Percentiles rank a stretch among this genome's conserved stretches.
Conservation (phyloP, 2,888 invertebrate species). For the Lucinisca nassula region DNA sequence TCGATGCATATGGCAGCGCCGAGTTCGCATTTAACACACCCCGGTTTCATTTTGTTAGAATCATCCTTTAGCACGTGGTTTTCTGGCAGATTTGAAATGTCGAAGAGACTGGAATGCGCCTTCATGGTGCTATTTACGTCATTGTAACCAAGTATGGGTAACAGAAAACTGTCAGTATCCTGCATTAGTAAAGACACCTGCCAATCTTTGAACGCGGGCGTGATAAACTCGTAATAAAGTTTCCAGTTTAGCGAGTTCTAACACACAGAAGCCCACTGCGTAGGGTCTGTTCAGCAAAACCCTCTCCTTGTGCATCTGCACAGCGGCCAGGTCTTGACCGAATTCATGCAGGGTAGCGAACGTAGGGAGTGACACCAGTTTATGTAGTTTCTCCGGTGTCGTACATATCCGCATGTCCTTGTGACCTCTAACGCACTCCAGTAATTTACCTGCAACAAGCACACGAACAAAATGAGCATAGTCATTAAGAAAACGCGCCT, state of each 20-base stretch:
- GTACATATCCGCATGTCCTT: not conserved
- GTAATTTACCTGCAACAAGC: not conserved
- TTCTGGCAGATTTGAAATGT: constrained; percentile 10
- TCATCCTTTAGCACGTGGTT: not conserved
- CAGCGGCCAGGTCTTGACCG: not conserved
- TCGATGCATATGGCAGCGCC: constrained; percentile 2
- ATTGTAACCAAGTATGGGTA: not conserved
- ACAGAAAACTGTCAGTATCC: not conserved
- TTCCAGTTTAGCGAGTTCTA: constrained; percentile 14
- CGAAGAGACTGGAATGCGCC: not conserved
- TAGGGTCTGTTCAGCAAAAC: constrained; percentile 4
- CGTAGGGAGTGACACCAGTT: not conserved
- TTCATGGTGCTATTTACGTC: not conserved
- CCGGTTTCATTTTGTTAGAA: not conserved
- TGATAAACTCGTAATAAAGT: constrained; percentile 6
- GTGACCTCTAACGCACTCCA: not conserved
- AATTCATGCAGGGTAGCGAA: constrained; percentile 8
- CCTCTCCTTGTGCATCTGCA: constrained; percentile 1
- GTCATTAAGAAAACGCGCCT: too few species aligned
- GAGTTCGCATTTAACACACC: constrained; percentile 15
- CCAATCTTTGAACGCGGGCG: not conserved
- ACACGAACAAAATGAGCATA: too few species aligned
- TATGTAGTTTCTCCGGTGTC: not conserved
- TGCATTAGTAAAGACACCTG: not conserved
- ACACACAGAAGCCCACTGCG: not conserved